Percentiles rank a stretch among this genome's conserved stretches.
Conservation (phyloP, 2,113 vertebrate species). For the Limanda limanda region DNA sequence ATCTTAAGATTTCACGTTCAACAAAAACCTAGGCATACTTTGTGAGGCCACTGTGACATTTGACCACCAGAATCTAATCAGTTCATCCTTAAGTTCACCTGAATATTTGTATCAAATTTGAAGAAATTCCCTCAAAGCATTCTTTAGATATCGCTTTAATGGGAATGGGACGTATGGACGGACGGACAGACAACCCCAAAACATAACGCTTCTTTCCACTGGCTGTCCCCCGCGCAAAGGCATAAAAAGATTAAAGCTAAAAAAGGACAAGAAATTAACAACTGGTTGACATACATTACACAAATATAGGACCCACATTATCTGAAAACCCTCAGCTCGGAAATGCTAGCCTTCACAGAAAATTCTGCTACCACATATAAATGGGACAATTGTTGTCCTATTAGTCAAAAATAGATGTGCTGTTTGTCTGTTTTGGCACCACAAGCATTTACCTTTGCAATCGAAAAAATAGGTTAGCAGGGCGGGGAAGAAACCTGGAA, state of each 20-base stretch:
- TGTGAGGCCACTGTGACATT: too few species aligned
- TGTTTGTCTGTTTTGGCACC: conserved; percentile 74
- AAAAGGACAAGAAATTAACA: background rate
- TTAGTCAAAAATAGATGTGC: conserved; percentile 78
- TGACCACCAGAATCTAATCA: too few species aligned
- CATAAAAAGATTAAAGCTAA: background rate
- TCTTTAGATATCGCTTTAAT: too few species aligned
- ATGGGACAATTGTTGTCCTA: conserved; percentile 76
- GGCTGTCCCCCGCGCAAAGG: too few species aligned
- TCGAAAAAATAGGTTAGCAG: conserved; percentile 80
- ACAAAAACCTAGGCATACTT: too few species aligned
- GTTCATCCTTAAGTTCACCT: too few species aligned
- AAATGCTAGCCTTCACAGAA: conserved; percentile 69
- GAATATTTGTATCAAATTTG: background rate
- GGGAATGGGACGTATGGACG: too few species aligned
- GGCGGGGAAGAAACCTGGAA: conserved; percentile 70
- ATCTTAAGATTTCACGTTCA: too few species aligned
- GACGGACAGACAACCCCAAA: background rate
- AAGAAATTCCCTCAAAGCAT: background rate
- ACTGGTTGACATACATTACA: background rate
- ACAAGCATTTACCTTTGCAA: conserved; percentile 73
- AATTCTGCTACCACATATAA: conserved; percentile 68
- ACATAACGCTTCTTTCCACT: too few species aligned
- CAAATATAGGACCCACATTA: conserved; percentile 12
- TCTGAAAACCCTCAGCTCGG: conserved; percentile 26